These are phyloP conservation scores for Ailuropoda melanoleuca DNA, from an alignment of 2,113 vertebrate genomes.

Conservation along the genomic window DNA sequence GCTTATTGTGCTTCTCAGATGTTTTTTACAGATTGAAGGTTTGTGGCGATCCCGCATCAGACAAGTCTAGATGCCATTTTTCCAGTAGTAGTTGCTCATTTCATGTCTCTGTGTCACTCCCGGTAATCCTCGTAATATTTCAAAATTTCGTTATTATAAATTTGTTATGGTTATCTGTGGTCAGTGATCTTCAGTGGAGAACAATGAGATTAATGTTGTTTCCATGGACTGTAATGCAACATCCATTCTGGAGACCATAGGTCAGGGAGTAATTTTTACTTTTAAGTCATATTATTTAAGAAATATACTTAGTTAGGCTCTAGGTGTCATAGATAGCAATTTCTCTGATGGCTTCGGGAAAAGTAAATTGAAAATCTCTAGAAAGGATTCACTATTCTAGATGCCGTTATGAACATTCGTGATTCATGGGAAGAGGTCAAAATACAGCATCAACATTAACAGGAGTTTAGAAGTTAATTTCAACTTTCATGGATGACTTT, in stretches of 20 bases:
- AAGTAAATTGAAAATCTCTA: not conserved
- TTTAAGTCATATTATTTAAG: not conserved
- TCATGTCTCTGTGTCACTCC: not conserved
- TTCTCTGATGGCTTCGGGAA: not conserved
- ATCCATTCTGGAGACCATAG: not conserved
- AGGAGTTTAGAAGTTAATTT: not conserved
- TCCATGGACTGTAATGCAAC: not conserved
- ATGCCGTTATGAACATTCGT: not conserved
- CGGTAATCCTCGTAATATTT: not conserved
- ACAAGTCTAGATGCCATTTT: not conserved
- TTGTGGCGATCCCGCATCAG: not conserved
- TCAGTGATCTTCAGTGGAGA: not conserved
- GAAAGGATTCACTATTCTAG: not conserved
- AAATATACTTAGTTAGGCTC: not conserved
- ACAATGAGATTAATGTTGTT: not conserved
- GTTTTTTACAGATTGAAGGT: not conserved
- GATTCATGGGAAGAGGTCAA: not conserved
- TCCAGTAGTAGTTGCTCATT: not conserved
- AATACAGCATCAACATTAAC: not conserved
- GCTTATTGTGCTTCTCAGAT: not conserved
- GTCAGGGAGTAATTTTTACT: not conserved
- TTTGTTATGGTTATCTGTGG: not conserved
- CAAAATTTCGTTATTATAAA: not conserved
- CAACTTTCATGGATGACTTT: not conserved
- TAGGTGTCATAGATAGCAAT: not conserved